Conservation (phyloP, 2,113 vertebrate genomes). For the Rutilus rutilus region DNA sequence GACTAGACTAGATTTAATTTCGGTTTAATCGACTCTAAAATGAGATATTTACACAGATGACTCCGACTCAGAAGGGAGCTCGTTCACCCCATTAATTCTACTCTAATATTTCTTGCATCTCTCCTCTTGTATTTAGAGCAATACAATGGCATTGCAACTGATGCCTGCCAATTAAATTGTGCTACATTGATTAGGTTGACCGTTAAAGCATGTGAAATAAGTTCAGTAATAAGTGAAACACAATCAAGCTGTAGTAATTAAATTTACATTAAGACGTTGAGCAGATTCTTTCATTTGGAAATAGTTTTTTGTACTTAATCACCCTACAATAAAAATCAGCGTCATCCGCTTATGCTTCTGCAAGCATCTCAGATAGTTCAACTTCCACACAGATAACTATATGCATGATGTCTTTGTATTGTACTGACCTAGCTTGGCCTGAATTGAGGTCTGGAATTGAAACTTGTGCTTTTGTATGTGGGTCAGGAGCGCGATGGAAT, state of each 20-base stretch:
- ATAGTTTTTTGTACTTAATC: background rate
- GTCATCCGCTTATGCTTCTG: background rate
- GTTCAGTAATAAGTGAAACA: conserved; percentile 4
- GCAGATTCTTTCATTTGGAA: background rate
- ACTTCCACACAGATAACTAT: background rate
- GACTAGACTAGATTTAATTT: conserved; percentile 52
- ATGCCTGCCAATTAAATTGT: conserved; percentile 18
- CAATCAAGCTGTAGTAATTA: conserved; percentile 18
- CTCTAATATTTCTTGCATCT: conserved; percentile 25
- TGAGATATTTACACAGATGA: conserved; percentile 49
- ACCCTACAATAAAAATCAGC: background rate
- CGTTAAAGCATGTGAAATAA: background rate
- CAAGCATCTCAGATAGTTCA: background rate
- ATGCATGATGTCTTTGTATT: conserved; percentile 6
- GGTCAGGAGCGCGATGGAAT: conserved; percentile 93
- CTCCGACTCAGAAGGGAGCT: conserved; percentile 24
- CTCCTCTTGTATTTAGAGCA: conserved; percentile 9
- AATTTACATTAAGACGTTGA: background rate
- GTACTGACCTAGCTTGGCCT: background rate
- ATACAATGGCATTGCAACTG: conserved; percentile 12
- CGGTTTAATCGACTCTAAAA: conserved; percentile 57
- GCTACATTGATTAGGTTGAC: conserved; percentile 1
- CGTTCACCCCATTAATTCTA: conserved; percentile 40
- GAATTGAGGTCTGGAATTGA: conserved; percentile 9
- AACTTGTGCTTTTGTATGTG: conserved; percentile 10